Conservation (phyloP, 2,113 vertebrate genomes). For the Ploceus nigricollis region DNA sequence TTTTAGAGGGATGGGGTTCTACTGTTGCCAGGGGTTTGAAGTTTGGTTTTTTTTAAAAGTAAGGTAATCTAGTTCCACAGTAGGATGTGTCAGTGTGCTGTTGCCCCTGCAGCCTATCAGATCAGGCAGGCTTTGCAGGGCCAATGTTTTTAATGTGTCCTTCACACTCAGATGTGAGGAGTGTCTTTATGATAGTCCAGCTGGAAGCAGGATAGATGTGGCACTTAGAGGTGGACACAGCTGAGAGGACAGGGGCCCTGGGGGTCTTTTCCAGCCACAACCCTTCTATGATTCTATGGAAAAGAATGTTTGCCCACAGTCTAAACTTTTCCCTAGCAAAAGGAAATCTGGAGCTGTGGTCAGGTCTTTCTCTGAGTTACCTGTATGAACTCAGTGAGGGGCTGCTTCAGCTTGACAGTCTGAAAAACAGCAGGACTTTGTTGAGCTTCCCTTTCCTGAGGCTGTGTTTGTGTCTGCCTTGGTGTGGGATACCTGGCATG, state of each 20-base stretch:
- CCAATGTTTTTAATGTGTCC: background rate
- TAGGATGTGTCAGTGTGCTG: rapidly evolving
- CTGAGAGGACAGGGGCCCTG: background rate
- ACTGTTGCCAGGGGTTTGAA: rapidly evolving
- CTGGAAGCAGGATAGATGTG: background rate
- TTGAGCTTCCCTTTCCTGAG: background rate
- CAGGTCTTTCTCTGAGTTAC: background rate
- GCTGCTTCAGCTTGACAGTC: background rate
- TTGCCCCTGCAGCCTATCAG: background rate
- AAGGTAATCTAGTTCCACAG: background rate
- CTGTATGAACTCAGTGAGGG: background rate
- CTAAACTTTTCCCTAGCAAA: background rate
- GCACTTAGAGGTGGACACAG: too few relatives aligned
- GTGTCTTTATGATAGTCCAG: background rate
- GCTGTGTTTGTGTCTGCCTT: background rate
- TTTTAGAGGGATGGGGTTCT: background rate
- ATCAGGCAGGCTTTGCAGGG: background rate
- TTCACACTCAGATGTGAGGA: background rate
- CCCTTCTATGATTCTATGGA: rapidly evolving
- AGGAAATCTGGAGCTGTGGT: background rate
- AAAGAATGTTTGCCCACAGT: background rate
- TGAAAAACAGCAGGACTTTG: background rate
- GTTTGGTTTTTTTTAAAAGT: background rate
- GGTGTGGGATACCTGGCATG: background rate
- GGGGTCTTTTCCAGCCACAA: background rate